Base-by-base conservation (phyloP, 2,888 invertebrate species). In the Watsonalla binaria region DNA sequence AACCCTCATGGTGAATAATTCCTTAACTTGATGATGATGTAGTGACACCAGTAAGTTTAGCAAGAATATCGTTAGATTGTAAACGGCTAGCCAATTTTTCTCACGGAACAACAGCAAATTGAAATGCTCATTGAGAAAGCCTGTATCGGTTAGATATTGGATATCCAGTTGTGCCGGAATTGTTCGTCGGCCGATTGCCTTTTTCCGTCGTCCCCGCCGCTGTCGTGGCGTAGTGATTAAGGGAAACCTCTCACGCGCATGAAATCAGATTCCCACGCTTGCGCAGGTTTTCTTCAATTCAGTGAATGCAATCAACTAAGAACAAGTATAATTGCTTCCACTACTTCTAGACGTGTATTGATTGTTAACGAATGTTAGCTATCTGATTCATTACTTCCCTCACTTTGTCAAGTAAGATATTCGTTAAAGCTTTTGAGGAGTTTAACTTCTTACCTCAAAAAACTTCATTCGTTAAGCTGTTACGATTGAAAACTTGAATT, bases 211-310 rank as follows among this genome's bases (percentile, higher is more conserved):
- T 66, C 53, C 48, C 47, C 54, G 55, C 58, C 61, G 60, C 34
- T 15, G 50, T 42, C 15, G 35, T 42, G 66, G 68, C 67, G 68
- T 64, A 61, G 67, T 70, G 68, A 78, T 80, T 75, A 75, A 76
- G 74, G 81, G 83, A 86, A 87, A 81, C 80, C 74, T 82, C 82
- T 81, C 84, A 81, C 78, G 82, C 78, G 74, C 77, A 82, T 78
- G 72, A 79, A 78, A 81, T 81, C 78, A 72, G 66, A 80, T 88
- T 89, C 90, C 88, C 89, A 90, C 89, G 89, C 76, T 71, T 77
- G 72, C 74, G 70, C 60, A 52, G 66, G 70, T 82, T 85, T 84
- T 80, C 79, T 78, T 66, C 70, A 42, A 42, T 11, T 11, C 8
- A 42, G 2, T 42, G 11, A 8, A 37, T 7, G 37, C 8, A 37